A percentile compares a stretch with the other conserved stretches of the same genome.
phyloP scores from a whole-genome alignment of 1,140 invertebrate species.

The Hyles euphorbiae region DNA sequence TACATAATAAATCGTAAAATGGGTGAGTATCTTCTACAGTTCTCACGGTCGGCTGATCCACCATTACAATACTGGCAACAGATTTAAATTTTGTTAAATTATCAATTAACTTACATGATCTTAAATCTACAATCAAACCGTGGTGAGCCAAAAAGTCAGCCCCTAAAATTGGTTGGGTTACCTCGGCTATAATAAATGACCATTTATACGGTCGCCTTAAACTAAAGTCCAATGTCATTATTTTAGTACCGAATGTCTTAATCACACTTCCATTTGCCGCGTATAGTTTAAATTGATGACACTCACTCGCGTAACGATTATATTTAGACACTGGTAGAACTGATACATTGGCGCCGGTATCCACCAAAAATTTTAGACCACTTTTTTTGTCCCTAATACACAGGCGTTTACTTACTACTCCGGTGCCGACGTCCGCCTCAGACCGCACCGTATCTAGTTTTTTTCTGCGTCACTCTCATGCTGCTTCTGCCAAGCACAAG shows the following conservation, averaged over 20 bases:
- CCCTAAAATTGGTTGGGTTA: conserved; percentile 9
- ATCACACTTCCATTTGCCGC: conserved; percentile 2
- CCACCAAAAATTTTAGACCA: background rate
- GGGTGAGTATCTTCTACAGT: background rate
- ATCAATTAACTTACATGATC: conserved; percentile 4
- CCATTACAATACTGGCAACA: background rate
- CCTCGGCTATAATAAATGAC: conserved; percentile 8
- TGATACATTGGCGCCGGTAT: conserved; percentile 5
- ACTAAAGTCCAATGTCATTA: conserved; percentile 1
- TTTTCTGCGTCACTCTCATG: no score
- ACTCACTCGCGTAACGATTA: background rate
- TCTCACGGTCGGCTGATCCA: background rate
- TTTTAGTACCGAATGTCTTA: conserved; percentile 1
- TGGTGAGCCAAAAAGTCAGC: conserved; percentile 13
- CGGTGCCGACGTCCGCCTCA: background rate
- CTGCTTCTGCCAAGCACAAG: no score
- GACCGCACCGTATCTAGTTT: no score
- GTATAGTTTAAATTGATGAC: background rate
- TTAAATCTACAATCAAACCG: conserved; percentile 12
- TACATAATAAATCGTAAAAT: conserved; percentile 11
- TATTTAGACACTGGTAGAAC: conserved; percentile 1
- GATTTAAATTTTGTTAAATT: conserved; percentile 1
- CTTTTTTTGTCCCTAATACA: no score
- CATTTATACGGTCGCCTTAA: background rate
- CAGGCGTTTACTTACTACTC: background rate